Conservation (phyloP, 2,888 invertebrate genomes). For the Pherbina coryleti region DNA sequence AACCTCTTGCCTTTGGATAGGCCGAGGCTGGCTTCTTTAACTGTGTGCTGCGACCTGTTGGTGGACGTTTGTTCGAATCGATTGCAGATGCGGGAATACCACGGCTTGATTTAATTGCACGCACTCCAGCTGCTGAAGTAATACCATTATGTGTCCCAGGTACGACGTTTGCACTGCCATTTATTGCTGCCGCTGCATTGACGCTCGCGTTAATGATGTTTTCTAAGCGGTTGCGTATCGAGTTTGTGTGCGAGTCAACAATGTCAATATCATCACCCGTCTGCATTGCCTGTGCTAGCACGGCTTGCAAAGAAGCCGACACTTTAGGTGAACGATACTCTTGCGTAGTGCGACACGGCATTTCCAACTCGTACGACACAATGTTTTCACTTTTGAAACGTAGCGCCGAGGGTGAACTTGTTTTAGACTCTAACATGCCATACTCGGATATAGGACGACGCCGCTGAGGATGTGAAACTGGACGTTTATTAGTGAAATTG, state of each 20-base stretch:
- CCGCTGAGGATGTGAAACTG: constrained; percentile 75
- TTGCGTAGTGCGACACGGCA: constrained; percentile 70
- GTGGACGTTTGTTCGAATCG: constrained; percentile 65
- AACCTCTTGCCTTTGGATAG: constrained; percentile 69
- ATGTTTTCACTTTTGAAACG: constrained; percentile 69
- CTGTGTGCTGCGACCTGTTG: constrained; percentile 58
- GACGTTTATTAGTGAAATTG: constrained; percentile 70
- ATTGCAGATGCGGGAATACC: constrained; percentile 59
- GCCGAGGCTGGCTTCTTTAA: constrained; percentile 69
- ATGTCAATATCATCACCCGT: constrained; percentile 70
- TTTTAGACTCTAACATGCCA: constrained; percentile 70
- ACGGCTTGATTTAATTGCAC: constrained; percentile 60
- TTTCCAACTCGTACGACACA: constrained; percentile 68
- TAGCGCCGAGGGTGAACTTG: constrained; percentile 58
- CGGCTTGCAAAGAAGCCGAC: constrained; percentile 69
- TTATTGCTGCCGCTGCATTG: constrained; percentile 52
- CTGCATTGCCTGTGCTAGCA: constrained; percentile 69
- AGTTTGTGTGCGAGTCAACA: constrained; percentile 64
- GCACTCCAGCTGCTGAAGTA: constrained; percentile 50
- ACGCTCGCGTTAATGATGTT: constrained; percentile 68
- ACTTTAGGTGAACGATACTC: constrained; percentile 69
- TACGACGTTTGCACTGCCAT: constrained; percentile 40
- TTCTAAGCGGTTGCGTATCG: constrained; percentile 67
- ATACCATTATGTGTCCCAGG: constrained; percentile 31
- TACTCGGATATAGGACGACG: constrained; percentile 77